A percentile compares a stretch with the other conserved stretches of the same genome.
Evolutionary conservation across 2,888 invertebrate genomes (phyloP).

Genomic region (Pegoplata infirma): DNA sequence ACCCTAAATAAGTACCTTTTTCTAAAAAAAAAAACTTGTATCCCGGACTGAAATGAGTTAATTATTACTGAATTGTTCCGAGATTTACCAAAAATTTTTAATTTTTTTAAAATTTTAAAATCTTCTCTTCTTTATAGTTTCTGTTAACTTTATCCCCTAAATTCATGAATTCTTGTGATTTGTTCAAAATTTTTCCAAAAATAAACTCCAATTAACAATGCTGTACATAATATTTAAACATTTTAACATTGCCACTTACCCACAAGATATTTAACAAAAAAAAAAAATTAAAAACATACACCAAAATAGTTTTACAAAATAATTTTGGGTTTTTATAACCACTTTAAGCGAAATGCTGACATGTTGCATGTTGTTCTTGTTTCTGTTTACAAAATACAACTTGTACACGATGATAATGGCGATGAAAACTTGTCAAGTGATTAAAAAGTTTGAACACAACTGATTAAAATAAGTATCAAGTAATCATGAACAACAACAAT

Average conservation of each 20-base stretch:
- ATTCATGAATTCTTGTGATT: too few species aligned
- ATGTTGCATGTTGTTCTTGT: slow-evolving; percentile 7
- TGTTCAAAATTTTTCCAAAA: too few species aligned
- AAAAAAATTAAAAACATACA: slow-evolving; percentile 6
- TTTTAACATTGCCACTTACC: slow-evolving; percentile 53
- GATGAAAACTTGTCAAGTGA: slow-evolving; percentile 69
- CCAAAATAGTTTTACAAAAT: slow-evolving; percentile 53
- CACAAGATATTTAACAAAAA: slow-evolving; percentile 54
- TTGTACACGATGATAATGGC: slow-evolving; percentile 61
- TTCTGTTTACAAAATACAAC: neutral
- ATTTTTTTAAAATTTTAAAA: too few species aligned
- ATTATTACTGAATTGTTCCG: too few species aligned
- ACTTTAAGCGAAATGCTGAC: slow-evolving; percentile 44
- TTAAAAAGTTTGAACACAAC: slow-evolving; percentile 72
- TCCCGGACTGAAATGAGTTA: too few species aligned
- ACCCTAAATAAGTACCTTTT: too few species aligned
- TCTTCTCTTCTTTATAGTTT: neutral
- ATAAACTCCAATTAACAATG: too few species aligned
- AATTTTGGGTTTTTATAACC: slow-evolving; percentile 49
- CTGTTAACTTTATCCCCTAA: neutral
- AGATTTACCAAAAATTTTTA: too few species aligned
- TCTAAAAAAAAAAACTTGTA: too few species aligned
- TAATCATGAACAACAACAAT: slow-evolving; percentile 58
- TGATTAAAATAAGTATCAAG: slow-evolving; percentile 69
- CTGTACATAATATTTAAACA: slow-evolving; percentile 43